Conservation (phyloP, 2,113 vertebrate species). For the Actenoides hombroni region DNA sequence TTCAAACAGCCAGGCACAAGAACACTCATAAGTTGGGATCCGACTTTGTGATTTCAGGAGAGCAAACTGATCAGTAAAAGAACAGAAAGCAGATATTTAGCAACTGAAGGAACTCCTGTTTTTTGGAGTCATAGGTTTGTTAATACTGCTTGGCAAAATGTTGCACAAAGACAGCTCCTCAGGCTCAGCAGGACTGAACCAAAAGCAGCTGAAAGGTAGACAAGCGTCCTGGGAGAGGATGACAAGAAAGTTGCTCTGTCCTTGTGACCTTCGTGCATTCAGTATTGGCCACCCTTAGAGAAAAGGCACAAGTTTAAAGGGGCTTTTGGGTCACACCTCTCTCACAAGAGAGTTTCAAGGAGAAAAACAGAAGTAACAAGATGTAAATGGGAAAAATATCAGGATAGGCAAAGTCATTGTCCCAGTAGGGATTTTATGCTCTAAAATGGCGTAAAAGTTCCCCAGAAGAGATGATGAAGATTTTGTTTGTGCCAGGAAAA, state of each 20-base stretch:
- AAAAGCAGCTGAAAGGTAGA: not conserved
- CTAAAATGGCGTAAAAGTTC: not conserved
- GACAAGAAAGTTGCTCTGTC: not conserved
- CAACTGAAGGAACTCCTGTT: not conserved
- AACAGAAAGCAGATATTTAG: not conserved
- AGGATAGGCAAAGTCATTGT: not conserved
- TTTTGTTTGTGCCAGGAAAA: not conserved
- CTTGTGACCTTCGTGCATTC: not conserved
- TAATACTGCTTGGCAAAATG: not conserved
- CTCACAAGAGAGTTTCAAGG: not conserved
- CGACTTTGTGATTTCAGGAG: not conserved
- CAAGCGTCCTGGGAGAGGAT: not conserved
- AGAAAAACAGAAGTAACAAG: not conserved
- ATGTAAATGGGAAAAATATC: not conserved
- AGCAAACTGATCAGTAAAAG: not conserved
- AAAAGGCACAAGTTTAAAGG: not conserved
- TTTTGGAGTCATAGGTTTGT: not conserved
- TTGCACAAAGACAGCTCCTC: not conserved
- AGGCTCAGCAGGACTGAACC: not conserved
- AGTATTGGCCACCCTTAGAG: not conserved
- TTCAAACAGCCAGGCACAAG: not conserved
- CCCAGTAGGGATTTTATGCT: not conserved
- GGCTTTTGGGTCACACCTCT: not conserved
- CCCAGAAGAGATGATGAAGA: not conserved
- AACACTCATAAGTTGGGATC: not conserved